Base-by-base conservation (phyloP, 2,888 invertebrate genomes). In the Platycheirus rosarum region DNA sequence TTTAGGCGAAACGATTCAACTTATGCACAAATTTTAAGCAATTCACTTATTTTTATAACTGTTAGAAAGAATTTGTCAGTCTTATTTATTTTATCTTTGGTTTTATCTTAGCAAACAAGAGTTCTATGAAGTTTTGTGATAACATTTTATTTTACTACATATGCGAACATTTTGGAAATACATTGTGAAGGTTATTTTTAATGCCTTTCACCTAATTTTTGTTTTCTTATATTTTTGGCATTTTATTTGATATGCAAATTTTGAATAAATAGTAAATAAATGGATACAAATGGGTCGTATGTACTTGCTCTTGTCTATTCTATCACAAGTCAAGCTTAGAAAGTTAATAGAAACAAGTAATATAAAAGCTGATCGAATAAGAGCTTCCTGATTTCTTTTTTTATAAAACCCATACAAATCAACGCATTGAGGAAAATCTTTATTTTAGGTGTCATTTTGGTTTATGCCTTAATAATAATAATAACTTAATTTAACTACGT, bases 11-110 rank as follows among this genome's bases (percentile, higher is more conserved):
- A 23, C 16, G 14, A 11, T 23, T 44, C 11, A 29, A 26, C 20
- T 55, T 37, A 13, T 37, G 55, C 1, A 1, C 4, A 5, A 37
- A 35, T 18, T 35, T 1, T 6, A 18, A 9, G 9, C 11, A 9
- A 23, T n/a, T 6, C 8, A 6, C 23, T 13, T 7, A 20, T 63
- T 78, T 73, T 77, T 77, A 79, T 68, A 74, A 62, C 53, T n/a
- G 16, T 11, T 0, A 20, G 9, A 1, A 7, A 9, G 32, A 53
- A 14, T 13, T 55, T 20, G 13, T 44, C 29, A 57, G 57, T 69
- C 68, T 73, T 63, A 74, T 74, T 68, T 37, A 26, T 20, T 14
- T 29, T 14, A 48, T 40, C 44, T 32, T 32, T 70, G 35, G 48
- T 55, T 66, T 68, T 51, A 53, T 14, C 32, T 55, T 14, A 4